Percentiles rank a stretch among this genome's conserved stretches.
Evolutionary conservation across 2,113 vertebrate species (phyloP).

Genomic region (Phyllostomus hastatus): DNA sequence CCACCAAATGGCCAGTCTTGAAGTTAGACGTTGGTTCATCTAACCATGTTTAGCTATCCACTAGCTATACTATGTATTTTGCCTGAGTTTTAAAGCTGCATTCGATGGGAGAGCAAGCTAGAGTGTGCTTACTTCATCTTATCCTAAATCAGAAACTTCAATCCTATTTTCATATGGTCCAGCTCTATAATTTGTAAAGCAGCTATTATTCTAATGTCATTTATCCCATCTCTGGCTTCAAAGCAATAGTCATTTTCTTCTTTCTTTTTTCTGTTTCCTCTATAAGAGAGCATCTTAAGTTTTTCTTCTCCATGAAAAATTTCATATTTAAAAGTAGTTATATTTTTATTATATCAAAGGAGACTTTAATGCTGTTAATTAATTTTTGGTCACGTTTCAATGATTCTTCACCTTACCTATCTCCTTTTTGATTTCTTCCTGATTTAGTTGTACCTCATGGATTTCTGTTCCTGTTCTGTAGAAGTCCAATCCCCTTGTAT

Average conservation of each 20-base stretch:
- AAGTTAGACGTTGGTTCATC: not conserved
- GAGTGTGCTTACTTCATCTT: not conserved
- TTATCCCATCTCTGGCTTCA: not conserved
- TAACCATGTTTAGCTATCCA: not conserved
- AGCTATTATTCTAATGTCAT: not conserved
- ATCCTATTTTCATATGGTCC: not conserved
- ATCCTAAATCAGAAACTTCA: not conserved
- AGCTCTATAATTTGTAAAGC: not conserved
- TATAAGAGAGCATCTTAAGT: not conserved
- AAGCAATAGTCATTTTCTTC: not conserved
- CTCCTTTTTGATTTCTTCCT: not conserved
- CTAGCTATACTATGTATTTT: not conserved
- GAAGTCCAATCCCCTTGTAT: not conserved
- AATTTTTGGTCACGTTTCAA: constrained; percentile 11
- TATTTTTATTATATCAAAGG: not conserved
- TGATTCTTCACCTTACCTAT: not conserved
- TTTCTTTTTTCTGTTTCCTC: not conserved
- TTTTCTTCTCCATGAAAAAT: not conserved
- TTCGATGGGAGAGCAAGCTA: not conserved
- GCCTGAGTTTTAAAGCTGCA: not conserved
- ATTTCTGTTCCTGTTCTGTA: not conserved
- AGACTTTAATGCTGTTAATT: constrained; percentile 5
- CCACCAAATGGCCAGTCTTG: not conserved
- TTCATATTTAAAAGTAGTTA: constrained; percentile 15
- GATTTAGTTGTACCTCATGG: not conserved